Percentiles rank a stretch among this genome's conserved stretches.
These are phyloP conservation scores for Porphyrio hochstetteri DNA, from an alignment of 2,113 vertebrate species.

Conservation along the genomic window DNA sequence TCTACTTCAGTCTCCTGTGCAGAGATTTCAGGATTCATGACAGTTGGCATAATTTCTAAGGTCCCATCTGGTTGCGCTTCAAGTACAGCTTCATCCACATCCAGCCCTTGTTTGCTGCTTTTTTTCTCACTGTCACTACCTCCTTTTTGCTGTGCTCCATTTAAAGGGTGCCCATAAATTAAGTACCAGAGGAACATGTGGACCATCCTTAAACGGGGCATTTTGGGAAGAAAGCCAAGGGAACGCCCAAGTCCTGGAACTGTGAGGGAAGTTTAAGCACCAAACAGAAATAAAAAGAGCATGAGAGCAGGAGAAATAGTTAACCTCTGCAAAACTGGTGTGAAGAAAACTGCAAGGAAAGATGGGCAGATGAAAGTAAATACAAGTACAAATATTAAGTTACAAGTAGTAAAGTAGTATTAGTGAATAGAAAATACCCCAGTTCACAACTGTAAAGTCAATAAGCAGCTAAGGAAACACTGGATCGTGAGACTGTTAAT, in stretches of 20 bases:
- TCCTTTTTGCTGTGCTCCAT: background rate
- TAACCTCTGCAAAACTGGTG: background rate
- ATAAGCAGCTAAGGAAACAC: background rate
- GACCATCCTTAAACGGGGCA: constrained; percentile 87
- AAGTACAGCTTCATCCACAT: background rate
- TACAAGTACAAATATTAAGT: background rate
- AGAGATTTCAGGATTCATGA: background rate
- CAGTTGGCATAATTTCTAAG: background rate
- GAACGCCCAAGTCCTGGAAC: constrained; percentile 89
- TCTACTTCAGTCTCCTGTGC: constrained; percentile 63
- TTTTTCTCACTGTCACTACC: background rate
- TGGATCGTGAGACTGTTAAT: background rate
- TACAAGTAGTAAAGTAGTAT: background rate
- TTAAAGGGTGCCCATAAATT: constrained; percentile 85
- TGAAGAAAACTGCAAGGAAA: background rate
- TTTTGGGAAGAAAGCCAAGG: constrained; percentile 93
- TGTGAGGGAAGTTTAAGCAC: constrained; percentile 44
- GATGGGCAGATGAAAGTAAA: background rate
- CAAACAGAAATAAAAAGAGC: background rate
- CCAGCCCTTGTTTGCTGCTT: background rate
- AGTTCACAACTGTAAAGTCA: background rate
- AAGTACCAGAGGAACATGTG: constrained; percentile 94
- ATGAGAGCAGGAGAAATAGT: background rate
- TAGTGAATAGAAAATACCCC: background rate
- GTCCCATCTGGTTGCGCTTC: constrained; percentile 22